Evolutionary conservation across 2,113 vertebrate genomes (phyloP).

Genomic region (Notothenia rossii): DNA sequence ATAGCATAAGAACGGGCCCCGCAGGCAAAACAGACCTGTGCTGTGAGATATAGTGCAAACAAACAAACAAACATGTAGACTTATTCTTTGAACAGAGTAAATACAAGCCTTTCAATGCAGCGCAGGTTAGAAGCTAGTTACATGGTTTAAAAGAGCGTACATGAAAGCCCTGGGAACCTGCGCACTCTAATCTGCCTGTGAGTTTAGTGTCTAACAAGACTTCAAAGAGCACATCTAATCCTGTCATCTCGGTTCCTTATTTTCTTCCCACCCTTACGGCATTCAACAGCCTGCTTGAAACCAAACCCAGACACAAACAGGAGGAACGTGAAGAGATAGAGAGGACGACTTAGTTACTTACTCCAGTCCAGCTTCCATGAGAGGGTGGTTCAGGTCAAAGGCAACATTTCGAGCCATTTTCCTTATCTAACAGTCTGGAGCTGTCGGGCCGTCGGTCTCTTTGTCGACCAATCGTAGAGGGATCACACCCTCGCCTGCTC

Average conservation of each 20-base stretch:
- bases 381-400: slow-evolving; percentile 59
- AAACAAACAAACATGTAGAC: neutral
- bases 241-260: neutral
- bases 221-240: slow-evolving; percentile 20
- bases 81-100: slow-evolving; percentile 13
- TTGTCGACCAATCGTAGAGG: slow-evolving; percentile 6
- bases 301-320: neutral
- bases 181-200: neutral
- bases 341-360: slow-evolving; percentile 61
- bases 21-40: neutral
- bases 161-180: neutral
- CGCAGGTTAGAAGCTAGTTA: slow-evolving; percentile 4
- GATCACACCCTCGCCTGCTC: slow-evolving; percentile 58
- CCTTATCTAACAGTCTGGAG: neutral
- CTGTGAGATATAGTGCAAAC: neutral
- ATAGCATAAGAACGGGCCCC: slow-evolving; percentile 10
- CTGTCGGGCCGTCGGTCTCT: neutral
- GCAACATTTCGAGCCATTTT: slow-evolving; percentile 71
- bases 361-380: slow-evolving; percentile 73
- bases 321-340: neutral
- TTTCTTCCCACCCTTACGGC: neutral
- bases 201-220: neutral
- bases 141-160: neutral
- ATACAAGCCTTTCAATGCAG: neutral
- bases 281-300: neutral